Conservation (phyloP, 2,113 vertebrate species). For the Chloebia gouldiae region DNA sequence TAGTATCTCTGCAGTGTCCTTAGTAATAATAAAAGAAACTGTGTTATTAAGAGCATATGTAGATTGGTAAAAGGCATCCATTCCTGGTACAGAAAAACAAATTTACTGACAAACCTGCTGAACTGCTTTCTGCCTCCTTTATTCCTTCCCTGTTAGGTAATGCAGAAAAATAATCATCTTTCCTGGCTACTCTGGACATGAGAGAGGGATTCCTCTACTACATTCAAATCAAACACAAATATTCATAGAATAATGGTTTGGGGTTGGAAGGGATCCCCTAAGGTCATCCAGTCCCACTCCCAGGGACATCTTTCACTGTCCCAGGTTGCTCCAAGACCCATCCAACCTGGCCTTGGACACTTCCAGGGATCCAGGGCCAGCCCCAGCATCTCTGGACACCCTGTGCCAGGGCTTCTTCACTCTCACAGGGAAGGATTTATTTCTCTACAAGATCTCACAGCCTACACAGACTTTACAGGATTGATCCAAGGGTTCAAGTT, state of each 20-base stretch:
- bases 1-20: background rate
- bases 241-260: background rate
- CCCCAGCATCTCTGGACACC: background rate
- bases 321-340: fast-evolving
- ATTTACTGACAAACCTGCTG: background rate
- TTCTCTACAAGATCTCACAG: background rate
- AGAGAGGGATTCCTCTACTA: background rate
- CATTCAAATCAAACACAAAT: background rate
- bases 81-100: background rate
- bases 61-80: background rate
- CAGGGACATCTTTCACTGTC: fast-evolving
- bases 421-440: background rate
- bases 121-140: background rate
- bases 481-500: background rate
- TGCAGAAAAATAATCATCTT: background rate
- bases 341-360: background rate
- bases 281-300: background rate
- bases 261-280: background rate
- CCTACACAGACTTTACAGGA: background rate
- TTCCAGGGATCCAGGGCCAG: background rate
- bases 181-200: background rate
- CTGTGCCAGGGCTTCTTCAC: background rate
- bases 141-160: background rate
- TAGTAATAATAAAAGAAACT: background rate
- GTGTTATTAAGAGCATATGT: background rate